Conservation (phyloP, 2,797 vertebrate genomes). For the Spheniscus humboldti region DNA sequence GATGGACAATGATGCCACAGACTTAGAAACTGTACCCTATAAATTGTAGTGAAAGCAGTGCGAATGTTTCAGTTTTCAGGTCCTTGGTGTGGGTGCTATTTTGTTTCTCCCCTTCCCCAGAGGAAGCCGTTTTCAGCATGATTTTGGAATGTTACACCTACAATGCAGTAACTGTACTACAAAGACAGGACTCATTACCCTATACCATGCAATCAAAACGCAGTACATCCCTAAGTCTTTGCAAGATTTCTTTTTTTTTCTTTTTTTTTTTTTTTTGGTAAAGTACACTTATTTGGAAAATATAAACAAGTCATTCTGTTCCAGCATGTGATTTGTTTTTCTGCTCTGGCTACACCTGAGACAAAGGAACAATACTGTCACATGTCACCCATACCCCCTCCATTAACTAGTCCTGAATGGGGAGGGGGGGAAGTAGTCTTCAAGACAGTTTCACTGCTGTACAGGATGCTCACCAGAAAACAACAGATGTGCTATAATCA, state of each 20-base stretch:
- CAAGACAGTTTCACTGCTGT: conserved; percentile 60
- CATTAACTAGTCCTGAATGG: not conserved
- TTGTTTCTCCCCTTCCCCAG: not conserved
- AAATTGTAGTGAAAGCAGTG: not conserved
- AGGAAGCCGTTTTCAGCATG: not conserved
- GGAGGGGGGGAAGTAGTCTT: not conserved
- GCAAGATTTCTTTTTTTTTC: not conserved
- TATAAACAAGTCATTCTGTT: not conserved
- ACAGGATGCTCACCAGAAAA: conserved; percentile 76
- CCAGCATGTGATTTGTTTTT: conserved; percentile 7
- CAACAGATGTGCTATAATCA: conserved; percentile 69
- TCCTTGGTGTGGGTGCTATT: not conserved
- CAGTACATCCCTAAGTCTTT: not conserved
- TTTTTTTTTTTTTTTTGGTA: not conserved
- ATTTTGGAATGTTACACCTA: not conserved
- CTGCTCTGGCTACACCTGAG: conserved; percentile 55
- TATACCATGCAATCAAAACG: not conserved
- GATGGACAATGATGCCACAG: not conserved
- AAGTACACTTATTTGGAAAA: not conserved
- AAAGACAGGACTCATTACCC: not conserved
- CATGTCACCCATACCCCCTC: not conserved
- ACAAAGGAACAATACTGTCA: not conserved
- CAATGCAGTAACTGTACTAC: not conserved
- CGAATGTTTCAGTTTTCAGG: not conserved
- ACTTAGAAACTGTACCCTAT: not conserved